phyloP scores from a whole-genome alignment of 2,113 vertebrate genomes.

The Cygnus atratus region DNA sequence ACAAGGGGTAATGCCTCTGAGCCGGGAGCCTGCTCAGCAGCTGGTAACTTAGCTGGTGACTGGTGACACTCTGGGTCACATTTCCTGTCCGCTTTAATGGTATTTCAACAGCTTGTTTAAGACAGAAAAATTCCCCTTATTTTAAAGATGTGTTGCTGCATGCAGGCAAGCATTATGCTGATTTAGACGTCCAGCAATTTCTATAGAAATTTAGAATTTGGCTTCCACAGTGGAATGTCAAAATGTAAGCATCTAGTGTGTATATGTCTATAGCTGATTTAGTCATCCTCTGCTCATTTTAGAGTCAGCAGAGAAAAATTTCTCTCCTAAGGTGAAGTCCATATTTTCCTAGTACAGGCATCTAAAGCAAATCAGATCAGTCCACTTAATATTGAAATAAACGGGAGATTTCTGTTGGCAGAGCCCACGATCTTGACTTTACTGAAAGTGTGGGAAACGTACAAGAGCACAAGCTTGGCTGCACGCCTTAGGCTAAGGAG shows the following conservation, averaged over 20 bases:
- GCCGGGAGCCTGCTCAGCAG: background rate
- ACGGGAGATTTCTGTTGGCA: background rate
- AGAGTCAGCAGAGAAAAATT: background rate
- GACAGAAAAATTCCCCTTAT: background rate
- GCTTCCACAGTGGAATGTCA: background rate
- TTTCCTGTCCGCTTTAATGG: background rate
- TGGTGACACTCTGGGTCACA: background rate
- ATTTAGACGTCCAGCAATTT: background rate
- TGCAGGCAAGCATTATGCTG: background rate
- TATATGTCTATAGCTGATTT: background rate
- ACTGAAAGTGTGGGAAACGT: background rate
- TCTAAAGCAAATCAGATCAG: background rate
- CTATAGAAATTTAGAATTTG: background rate
- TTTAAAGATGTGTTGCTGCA: background rate
- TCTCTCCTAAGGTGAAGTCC: background rate
- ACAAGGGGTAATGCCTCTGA: background rate
- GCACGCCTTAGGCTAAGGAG: background rate
- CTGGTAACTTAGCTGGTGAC: background rate
- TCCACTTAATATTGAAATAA: background rate
- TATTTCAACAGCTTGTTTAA: slow-evolving; percentile 1
- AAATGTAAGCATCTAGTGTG: background rate
- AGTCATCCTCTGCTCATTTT: background rate
- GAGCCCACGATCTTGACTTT: background rate
- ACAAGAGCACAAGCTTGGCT: background rate
- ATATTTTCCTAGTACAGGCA: background rate